Conservation (phyloP, 1,140 invertebrate species). For the Chelonus insularis region DNA sequence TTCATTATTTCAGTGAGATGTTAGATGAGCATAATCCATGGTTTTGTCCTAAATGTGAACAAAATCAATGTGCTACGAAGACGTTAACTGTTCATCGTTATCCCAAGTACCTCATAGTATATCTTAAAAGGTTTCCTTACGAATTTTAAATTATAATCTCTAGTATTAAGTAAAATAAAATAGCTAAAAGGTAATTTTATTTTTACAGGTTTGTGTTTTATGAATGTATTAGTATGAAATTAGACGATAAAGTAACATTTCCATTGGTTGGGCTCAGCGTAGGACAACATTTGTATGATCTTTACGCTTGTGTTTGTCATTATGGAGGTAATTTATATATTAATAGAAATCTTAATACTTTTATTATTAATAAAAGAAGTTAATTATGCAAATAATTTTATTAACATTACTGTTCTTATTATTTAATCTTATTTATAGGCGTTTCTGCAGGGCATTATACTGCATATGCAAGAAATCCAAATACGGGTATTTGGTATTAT, state of each 20-base stretch:
- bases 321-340: conserved; percentile 64
- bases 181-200: too few species aligned
- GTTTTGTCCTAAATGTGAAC: conserved; percentile 71
- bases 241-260: conserved; percentile 71
- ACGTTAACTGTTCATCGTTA: conserved; percentile 71
- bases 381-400: neutral
- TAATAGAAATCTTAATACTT: conserved; percentile 21
- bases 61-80: conserved; percentile 72
- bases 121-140: conserved; percentile 67
- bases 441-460: conserved; percentile 73
- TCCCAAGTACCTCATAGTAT: conserved; percentile 73
- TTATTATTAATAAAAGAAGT: neutral
- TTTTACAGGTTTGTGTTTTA: conserved; percentile 70
- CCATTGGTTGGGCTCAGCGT: conserved; percentile 65
- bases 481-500: conserved; percentile 68
- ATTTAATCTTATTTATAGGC: conserved; percentile 49
- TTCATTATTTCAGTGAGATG: conserved; percentile 62
- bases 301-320: conserved; percentile 74
- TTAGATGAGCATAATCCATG: conserved; percentile 74
- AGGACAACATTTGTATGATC: conserved; percentile 63
- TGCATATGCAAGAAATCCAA: conserved; percentile 68
- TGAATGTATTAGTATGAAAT: conserved; percentile 69
- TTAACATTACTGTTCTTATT: conserved; percentile 1
- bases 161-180: too few species aligned
- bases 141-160: conserved; percentile 12